Percentiles rank a stretch among this genome's conserved stretches.
Conservation (phyloP, 2,888 invertebrate genomes). For the Tenthredo scrophulariae region DNA sequence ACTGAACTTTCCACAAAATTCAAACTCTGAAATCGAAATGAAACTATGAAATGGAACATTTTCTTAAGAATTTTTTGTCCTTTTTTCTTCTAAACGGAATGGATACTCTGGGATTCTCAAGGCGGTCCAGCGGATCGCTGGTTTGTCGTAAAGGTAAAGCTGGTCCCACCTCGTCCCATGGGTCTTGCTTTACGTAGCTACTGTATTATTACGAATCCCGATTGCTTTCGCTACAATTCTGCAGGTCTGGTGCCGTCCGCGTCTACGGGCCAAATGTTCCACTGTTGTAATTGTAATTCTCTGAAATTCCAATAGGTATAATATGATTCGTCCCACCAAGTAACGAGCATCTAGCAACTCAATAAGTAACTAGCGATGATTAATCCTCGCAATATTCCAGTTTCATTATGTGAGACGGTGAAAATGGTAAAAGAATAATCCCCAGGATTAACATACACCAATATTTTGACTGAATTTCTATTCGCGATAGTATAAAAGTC, state of each 20-base stretch:
- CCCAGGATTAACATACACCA: no score
- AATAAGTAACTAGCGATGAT: neutral
- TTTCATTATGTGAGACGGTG: no score
- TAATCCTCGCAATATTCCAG: neutral
- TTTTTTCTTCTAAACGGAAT: neutral
- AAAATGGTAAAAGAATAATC: no score
- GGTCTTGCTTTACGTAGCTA: neutral
- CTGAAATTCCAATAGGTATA: neutral
- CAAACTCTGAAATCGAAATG: no score
- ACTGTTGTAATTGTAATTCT: neutral
- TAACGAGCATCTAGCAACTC: neutral
- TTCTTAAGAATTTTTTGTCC: neutral
- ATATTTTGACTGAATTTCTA: neutral
- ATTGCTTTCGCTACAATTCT: constrained; percentile 3
- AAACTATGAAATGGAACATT: no score
- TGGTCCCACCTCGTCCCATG: neutral
- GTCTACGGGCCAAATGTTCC: neutral
- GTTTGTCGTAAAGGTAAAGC: neutral
- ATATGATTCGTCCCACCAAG: neutral
- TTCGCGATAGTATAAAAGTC: no score
- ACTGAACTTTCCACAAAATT: neutral
- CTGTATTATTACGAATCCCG: constrained; percentile 20
- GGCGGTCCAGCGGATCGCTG: neutral
- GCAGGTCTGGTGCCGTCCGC: neutral
- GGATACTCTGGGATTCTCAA: neutral